Base-by-base conservation (phyloP, 35 echinoderm and acorn worm genomes). In the Heliocidaris erythrogramma region DNA sequence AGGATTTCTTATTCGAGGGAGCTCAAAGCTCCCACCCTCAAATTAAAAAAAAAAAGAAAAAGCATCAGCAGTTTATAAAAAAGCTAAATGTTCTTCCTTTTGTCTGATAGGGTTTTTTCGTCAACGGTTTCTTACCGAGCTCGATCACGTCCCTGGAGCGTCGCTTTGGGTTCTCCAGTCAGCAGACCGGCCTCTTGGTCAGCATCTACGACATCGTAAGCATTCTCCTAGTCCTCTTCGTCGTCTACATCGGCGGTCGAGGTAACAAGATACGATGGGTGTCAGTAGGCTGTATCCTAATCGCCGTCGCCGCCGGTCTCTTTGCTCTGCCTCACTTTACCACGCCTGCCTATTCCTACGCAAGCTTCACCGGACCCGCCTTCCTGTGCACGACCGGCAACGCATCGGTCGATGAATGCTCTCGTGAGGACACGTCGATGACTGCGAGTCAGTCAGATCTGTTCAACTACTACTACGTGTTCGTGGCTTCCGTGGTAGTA, bases 181-280 rank as follows among this genome's bases (percentile, higher is more conserved):
- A 50, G 3, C 71, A 95, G 11, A 94, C 96, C 17, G 97, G 97
- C 13, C 59, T 98, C 2, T 96, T 98, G 16, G 94, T 97, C 30
- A 97, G 97, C 84, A 32, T 86, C 6, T 97, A 96, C 86, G 95
- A 94, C 9, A 96, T 97, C 32, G 78, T 94, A 0, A 92, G 86
- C 17, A 42, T 95, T 4, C 18, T 96, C 53, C 84, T 98, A 5
- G 95, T 96, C n/a, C 86, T 97, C 2, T 95, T 97, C 60, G 97
- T 98, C 21, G 50, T 31, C 47, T 98, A 97, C 90, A 47, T 95
- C 18, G 97, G 97, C 49, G 52, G 88, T 59, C 95, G 93, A 88
- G 91, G 95, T 56, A 50, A 96, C 96, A 95, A 98, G 50, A 59
- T 96, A 30, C 93, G 94, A 95, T 98, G 97, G 97, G 31, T 98